These are phyloP conservation scores for Charina bottae DNA, from an alignment of 2,113 vertebrate genomes.

Conservation along the genomic window DNA sequence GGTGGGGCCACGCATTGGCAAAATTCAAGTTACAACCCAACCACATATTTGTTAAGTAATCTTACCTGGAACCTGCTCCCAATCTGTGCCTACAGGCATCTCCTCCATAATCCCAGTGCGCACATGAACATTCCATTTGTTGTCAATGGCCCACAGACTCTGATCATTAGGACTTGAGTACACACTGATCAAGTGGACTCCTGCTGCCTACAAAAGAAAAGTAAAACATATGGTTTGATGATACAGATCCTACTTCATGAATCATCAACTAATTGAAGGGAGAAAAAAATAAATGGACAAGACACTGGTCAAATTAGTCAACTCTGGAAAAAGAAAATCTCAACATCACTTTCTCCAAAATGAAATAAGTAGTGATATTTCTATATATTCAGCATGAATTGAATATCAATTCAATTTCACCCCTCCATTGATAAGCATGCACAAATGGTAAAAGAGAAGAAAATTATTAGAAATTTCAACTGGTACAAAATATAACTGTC, in stretches of 20 bases:
- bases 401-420: neutral
- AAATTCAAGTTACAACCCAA: neutral
- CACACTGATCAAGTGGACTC: slow-evolving; percentile 85
- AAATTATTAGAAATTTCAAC: neutral
- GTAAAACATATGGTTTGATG: slow-evolving; percentile 29
- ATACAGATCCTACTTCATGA: neutral
- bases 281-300: neutral
- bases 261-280: neutral
- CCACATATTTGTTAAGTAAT: neutral
- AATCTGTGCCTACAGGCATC: slow-evolving; percentile 94
- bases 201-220: slow-evolving; percentile 82
- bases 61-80: slow-evolving; percentile 95
- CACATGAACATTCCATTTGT: slow-evolving; percentile 87
- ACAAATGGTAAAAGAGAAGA: neutral
- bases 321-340: neutral
- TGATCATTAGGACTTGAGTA: slow-evolving; percentile 90
- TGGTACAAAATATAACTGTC: neutral
- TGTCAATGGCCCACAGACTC: slow-evolving; percentile 93
- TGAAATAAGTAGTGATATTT: neutral
- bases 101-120: slow-evolving; percentile 89
- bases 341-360: no score
- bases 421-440: neutral
- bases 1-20: neutral
- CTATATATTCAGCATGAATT: neutral
- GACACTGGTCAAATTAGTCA: neutral